Conservation (phyloP, 2,888 invertebrate species). For the Eristalinus sepulchralis region DNA sequence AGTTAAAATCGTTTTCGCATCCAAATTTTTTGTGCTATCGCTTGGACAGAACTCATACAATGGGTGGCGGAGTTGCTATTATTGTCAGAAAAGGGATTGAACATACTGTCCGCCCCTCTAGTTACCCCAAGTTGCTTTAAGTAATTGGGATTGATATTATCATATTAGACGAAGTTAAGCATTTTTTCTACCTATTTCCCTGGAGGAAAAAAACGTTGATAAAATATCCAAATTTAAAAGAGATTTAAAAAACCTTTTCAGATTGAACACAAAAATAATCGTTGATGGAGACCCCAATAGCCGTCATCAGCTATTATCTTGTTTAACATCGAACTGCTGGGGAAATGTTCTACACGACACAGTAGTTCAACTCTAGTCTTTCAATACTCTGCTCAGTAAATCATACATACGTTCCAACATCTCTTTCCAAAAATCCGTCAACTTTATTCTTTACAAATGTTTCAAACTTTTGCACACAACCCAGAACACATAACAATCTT, state of each 20-base stretch:
- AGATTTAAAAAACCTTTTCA: conserved; percentile 5
- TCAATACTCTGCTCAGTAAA: no score
- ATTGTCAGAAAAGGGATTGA: conserved; percentile 6
- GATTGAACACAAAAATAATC: background rate
- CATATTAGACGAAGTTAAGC: conserved; percentile 1
- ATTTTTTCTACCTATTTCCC: conserved; percentile 13
- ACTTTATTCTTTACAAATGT: no score
- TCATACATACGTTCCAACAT: no score
- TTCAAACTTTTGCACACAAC: no score
- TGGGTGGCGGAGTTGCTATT: conserved; percentile 10
- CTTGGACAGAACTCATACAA: background rate
- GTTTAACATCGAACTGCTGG: no score
- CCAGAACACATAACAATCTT: background rate
- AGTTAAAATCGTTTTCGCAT: conserved; percentile 9
- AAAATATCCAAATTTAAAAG: background rate
- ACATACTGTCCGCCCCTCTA: background rate
- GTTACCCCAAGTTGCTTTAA: background rate
- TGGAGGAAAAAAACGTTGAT: background rate
- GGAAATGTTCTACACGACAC: background rate
- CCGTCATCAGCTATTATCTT: no score
- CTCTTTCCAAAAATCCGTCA: no score
- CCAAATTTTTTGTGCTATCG: conserved; percentile 1
- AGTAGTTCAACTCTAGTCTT: no score
- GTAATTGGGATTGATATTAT: background rate
- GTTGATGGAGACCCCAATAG: no score